phyloP scores from a whole-genome alignment of 2,888 invertebrate genomes.

The Pristionchus maxplancki region DNA sequence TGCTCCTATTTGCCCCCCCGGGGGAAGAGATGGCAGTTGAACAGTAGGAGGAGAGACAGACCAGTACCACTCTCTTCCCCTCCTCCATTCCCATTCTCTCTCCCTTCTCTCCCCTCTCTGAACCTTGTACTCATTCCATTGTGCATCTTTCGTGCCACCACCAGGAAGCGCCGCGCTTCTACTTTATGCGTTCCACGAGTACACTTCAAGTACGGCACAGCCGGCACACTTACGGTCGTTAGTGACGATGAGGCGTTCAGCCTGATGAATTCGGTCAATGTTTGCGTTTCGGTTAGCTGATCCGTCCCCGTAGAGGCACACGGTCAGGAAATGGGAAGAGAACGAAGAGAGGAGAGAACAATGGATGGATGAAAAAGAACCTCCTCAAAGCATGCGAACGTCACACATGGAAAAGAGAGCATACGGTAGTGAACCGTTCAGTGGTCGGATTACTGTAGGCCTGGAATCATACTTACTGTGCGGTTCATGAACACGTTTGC shows the following conservation, averaged over 20 bases:
- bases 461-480: too few species aligned
- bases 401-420: not conserved
- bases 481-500: too few species aligned
- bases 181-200: not conserved
- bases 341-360: not conserved
- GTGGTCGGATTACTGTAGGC: not conserved
- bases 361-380: not conserved
- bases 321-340: conserved; percentile 45
- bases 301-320: not conserved
- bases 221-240: not conserved
- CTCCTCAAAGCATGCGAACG: not conserved
- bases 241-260: not conserved
- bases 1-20: not conserved
- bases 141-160: not conserved
- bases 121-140: not conserved
- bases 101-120: not conserved
- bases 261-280: conserved; percentile 8
- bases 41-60: conserved; percentile 3
- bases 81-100: conserved; percentile 8
- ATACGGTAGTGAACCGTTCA: not conserved
- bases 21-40: not conserved
- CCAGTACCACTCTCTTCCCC: conserved; percentile 7
- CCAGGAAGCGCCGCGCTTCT: conserved; percentile 15
- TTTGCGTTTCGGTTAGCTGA: conserved; percentile 27
- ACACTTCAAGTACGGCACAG: not conserved